A percentile compares a stretch with the other conserved stretches of the same genome.
These are phyloP conservation scores for Scaptomyza tumidula DNA, from an alignment of 2,888 invertebrate genomes.

Conservation along the genomic window DNA sequence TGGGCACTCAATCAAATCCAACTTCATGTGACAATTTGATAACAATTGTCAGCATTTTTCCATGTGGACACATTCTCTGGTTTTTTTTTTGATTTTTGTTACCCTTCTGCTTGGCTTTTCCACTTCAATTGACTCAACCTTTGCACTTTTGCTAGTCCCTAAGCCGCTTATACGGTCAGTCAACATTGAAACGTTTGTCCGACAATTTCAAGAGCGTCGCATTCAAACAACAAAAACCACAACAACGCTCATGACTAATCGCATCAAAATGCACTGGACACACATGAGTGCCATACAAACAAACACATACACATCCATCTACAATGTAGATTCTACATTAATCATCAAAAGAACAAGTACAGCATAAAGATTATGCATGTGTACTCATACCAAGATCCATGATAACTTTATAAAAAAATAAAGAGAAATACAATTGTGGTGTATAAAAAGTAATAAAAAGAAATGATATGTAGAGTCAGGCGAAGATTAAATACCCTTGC, in stretches of 20 bases:
- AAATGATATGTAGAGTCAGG: neutral
- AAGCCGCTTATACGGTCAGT: slow-evolving; percentile 54
- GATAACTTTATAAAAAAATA: slow-evolving; percentile 38
- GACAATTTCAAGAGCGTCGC: slow-evolving; percentile 45
- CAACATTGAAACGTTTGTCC: slow-evolving; percentile 39
- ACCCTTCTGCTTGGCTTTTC: slow-evolving; percentile 37
- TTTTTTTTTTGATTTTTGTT: slow-evolving; percentile 10
- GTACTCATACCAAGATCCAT: slow-evolving; percentile 32
- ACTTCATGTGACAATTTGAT: slow-evolving; percentile 47
- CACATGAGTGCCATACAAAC: slow-evolving; percentile 14
- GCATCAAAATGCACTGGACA: slow-evolving; percentile 54
- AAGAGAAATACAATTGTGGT: slow-evolving; percentile 50
- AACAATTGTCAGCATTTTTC: slow-evolving; percentile 25
- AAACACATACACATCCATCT: slow-evolving; percentile 7
- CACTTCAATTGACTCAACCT: slow-evolving; percentile 50
- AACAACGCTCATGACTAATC: slow-evolving; percentile 59
- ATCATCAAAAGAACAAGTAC: slow-evolving; percentile 49
- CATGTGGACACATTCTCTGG: slow-evolving; percentile 3
- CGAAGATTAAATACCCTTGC: slow-evolving; percentile 7
- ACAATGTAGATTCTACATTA: slow-evolving; percentile 30
- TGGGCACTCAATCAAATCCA: slow-evolving; percentile 30
- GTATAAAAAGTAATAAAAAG: slow-evolving; percentile 32
- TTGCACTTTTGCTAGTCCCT: slow-evolving; percentile 43
- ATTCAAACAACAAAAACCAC: slow-evolving; percentile 9
- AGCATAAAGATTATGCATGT: slow-evolving; percentile 42